Percentiles rank a stretch among this genome's conserved stretches.
Evolutionary conservation across 1,140 invertebrate genomes (phyloP).

Genomic region (Drosophila littoralis): DNA sequence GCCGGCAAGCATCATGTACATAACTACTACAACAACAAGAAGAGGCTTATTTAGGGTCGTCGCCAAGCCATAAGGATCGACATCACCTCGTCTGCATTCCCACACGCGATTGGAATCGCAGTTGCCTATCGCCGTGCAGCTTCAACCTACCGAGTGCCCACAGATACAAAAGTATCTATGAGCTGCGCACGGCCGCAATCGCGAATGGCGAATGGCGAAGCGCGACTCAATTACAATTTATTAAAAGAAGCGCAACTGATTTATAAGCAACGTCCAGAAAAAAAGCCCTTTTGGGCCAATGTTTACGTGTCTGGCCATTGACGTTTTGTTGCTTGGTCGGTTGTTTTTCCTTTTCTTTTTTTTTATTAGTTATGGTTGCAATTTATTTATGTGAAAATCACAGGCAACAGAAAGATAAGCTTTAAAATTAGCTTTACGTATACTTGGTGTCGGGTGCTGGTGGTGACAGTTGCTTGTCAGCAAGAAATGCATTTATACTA

Average conservation of each 20-base stretch:
- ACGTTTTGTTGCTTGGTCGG: conserved; percentile 56
- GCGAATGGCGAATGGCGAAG: conserved; percentile 73
- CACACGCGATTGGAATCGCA: conserved; percentile 72
- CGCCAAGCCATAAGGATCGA: conserved; percentile 70
- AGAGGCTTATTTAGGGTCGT: conserved; percentile 64
- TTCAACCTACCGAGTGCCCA: conserved; percentile 21
- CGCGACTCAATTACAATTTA: conserved; percentile 83
- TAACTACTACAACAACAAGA: conserved; percentile 50
- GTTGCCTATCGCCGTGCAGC: conserved; percentile 17
- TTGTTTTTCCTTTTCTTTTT: conserved; percentile 23
- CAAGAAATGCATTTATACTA: conserved; percentile 34
- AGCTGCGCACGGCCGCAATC: conserved; percentile 53
- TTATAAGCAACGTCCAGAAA: conserved; percentile 63
- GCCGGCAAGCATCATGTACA: conserved; percentile 79
- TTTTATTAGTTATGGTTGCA: conserved; percentile 51
- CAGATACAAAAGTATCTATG: conserved; percentile 79
- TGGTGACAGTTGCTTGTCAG: conserved; percentile 78
- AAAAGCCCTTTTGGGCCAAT: conserved; percentile 36
- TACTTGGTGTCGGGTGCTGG: conserved; percentile 44
- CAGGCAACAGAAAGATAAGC: conserved; percentile 17
- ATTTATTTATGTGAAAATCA: conserved; percentile 79
- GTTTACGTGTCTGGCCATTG: conserved; percentile 68
- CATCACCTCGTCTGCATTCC: conserved; percentile 66
- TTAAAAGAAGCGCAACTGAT: conserved; percentile 81
- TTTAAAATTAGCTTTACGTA: background rate